Conservation (phyloP, 1,140 invertebrate genomes). For the Magallana gigas region DNA sequence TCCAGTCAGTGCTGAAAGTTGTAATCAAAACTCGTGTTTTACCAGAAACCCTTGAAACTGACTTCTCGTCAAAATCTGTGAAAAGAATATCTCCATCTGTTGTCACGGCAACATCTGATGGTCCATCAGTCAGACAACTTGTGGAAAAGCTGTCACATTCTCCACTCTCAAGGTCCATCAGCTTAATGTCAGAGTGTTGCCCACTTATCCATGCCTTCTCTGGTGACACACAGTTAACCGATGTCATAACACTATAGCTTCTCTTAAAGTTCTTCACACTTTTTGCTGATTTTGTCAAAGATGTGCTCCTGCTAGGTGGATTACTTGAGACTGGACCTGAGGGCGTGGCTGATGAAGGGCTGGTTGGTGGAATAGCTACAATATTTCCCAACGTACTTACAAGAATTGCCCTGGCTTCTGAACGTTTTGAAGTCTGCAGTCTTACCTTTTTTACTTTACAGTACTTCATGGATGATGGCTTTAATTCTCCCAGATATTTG, state of each 20-base stretch:
- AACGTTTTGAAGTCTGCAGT: not conserved
- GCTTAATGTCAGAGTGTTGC: not conserved
- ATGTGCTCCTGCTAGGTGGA: not conserved
- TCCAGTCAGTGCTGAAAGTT: not conserved
- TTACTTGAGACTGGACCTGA: not conserved
- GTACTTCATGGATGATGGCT: not conserved
- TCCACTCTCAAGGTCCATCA: constrained; percentile 6
- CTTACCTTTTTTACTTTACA: constrained; percentile 8
- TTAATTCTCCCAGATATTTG: not conserved
- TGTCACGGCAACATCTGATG: not conserved
- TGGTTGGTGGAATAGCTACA: not conserved
- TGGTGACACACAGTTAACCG: constrained; percentile 4
- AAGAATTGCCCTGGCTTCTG: not conserved
- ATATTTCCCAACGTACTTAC: constrained; percentile 8
- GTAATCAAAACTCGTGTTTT: not conserved
- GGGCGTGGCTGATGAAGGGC: not conserved
- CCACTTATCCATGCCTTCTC: constrained; percentile 15
- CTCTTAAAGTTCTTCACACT: constrained; percentile 7
- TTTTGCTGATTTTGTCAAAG: constrained; percentile 4
- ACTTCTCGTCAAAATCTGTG: not conserved
- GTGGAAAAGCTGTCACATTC: constrained; percentile 3
- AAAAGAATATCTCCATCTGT: not conserved
- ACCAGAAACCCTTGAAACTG: not conserved
- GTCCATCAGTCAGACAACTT: not conserved
- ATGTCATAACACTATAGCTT: not conserved